These are phyloP conservation scores for Bergia puertoricense DNA, from an alignment of 92 coral and sea anemone genomes.

Conservation along the genomic window DNA sequence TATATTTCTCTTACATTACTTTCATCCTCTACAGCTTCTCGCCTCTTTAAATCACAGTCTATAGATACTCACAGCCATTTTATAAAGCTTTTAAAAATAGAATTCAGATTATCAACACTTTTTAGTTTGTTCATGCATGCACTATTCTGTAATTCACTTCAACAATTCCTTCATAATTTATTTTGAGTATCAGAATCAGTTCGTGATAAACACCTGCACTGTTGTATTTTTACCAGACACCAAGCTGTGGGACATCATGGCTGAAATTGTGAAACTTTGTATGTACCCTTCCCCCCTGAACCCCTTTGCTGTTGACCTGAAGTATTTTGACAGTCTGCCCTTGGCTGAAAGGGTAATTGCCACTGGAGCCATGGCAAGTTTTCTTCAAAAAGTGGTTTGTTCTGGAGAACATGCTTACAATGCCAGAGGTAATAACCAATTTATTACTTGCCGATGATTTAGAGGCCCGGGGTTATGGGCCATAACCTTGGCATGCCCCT, in stretches of 20 bases:
- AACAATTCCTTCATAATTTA: not conserved
- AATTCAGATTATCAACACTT: too few relatives aligned
- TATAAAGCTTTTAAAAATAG: too few relatives aligned
- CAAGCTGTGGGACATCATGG: conserved; percentile 95
- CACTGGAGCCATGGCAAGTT: conserved; percentile 94
- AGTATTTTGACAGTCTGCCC: conserved; percentile 88
- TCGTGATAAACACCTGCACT: not conserved
- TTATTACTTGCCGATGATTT: not conserved
- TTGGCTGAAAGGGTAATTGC: conserved; percentile 81
- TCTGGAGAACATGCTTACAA: conserved; percentile 96
- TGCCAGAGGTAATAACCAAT: conserved; percentile 76
- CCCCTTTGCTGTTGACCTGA: conserved; percentile 93
- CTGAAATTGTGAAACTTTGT: conserved; percentile 89
- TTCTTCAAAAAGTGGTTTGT: conserved; percentile 88
- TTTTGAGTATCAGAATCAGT: not conserved
- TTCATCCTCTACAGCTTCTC: too few relatives aligned
- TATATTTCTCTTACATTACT: too few relatives aligned
- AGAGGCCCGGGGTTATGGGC: not conserved
- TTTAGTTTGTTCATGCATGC: too few relatives aligned
- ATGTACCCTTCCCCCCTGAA: conserved; percentile 95
- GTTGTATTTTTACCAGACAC: conserved; percentile 58
- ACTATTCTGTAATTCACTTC: too few relatives aligned
- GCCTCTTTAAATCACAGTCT: too few relatives aligned
- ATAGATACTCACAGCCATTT: too few relatives aligned
- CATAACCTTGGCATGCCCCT: too few relatives aligned